Evolutionary conservation across 30 jellyfish, hydroid and myxozoan genomes (phyloP), one percentile per base, ranked within the genome.

Genomic region (Nemopilema nomurai): DNA sequence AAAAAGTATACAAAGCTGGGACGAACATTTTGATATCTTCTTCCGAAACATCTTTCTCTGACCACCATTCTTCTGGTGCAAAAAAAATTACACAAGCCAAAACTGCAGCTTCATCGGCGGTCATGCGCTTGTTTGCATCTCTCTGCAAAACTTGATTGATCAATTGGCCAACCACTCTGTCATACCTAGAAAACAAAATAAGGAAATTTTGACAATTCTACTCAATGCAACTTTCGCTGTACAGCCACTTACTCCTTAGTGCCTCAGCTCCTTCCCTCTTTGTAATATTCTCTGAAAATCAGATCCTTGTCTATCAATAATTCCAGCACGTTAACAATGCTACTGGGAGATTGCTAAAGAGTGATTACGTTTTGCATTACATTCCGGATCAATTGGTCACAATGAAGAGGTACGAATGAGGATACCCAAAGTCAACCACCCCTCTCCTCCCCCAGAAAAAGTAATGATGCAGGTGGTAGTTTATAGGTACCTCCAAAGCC

Each of bases 91-190:
- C 71, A n/a, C 23, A 21, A 25, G 85, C 76, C 89, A 77, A 0
- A 4, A 83, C 57, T 28, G 94, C 95, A 23, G 97, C 96, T 18
- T 77, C 92, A 7, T 78, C 29, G 1, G 97, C 97, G 0, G 92
- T 31, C 29, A 82, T 74, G 49, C 97, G 50, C 67, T 78, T 29
- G 6, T 18, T 25, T 18, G 92, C 92, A 67, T 90, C 93, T 52
- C 86, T 49, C 26, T 32, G 67, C 29, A 90, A 78, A 71, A 85
- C 74, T 18, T 66, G 87, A 24, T 49, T 62, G 16, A 71, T 68
- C 62, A 90, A 19, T 68, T 65, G 62, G 18, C 20, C 66, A 49
- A 90, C 30, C 24, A 77, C 28, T 4, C 64, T 32, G 33, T 82
- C 84, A 3, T 31, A 67, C 67, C 90, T 73, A 49, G 28, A 71